Evolutionary conservation across 2,888 invertebrate genomes (phyloP), one percentile per base, ranked within the genome.

Genomic region (Pterostichus madidus): DNA sequence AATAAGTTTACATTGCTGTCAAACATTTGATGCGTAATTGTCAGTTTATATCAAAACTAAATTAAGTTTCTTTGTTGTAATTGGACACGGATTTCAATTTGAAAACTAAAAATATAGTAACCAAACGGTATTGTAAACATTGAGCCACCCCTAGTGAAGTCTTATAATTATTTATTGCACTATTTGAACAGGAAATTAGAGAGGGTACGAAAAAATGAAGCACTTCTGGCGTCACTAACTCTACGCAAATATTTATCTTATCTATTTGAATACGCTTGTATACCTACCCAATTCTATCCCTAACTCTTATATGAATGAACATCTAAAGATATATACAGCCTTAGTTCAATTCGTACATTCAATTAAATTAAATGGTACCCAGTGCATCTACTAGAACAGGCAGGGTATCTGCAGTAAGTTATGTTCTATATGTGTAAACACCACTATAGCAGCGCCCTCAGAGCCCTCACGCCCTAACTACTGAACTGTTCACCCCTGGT

Each of bases 401-500:
- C 52, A 76, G 76, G 49, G 78, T 39, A 39, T 39, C 39, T 56
- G 61, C 39, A 61, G 64, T 79, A 61, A 64, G 79, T 79, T 59
- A 79, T 79, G 79, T 61, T 13, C 31, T 77, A 35, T 56, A 64
- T 79, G 64, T 79, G 79, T 79, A 79, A 79, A 79, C 61, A 79
- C 49, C 10, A 24, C 24, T 24, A 24, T 3, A 24, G 24, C 24
- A 24, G 3, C 24, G 24, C 24, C 24, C 24, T 24, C 24, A 46
- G 15, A 2, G 24, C 53, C 32, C 56, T 79, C 79, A 79, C 79
- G 79, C 79, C 79, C 73, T 73, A 73, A 73, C 73, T 73, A 73
- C 24, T 44, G 46, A 64, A 64, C 73, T 44, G 15, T 59, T 17
- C 39, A 15, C 68, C 68, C 68, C 44, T 39, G 39, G 68, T 32